These are phyloP conservation scores for Drymodes brunneopygia DNA, from an alignment of 2,113 vertebrate genomes.

Conservation along the genomic window DNA sequence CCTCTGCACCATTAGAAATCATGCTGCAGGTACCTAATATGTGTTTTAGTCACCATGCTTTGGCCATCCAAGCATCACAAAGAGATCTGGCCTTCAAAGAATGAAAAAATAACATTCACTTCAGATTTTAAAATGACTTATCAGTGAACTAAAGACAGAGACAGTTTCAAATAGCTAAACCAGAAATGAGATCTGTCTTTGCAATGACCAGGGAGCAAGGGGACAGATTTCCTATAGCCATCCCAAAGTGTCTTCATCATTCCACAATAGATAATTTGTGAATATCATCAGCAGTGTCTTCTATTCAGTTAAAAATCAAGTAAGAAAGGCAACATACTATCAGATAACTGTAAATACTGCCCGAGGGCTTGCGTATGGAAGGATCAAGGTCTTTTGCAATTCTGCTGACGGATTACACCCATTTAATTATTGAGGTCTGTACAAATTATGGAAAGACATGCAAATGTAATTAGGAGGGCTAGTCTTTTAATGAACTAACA, in stretches of 20 bases:
- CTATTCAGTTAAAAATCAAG: conserved; percentile 36
- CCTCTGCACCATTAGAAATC: neutral
- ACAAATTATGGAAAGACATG: conserved; percentile 31
- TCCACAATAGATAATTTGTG: neutral
- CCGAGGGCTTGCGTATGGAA: neutral
- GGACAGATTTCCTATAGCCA: neutral
- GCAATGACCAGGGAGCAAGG: neutral
- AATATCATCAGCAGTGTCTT: neutral
- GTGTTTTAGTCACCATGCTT: neutral
- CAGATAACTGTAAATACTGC: conserved; percentile 9
- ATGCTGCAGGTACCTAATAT: neutral
- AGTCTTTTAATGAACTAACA: conserved; percentile 30
- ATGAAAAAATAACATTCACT: neutral
- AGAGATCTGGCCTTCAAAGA: neutral
- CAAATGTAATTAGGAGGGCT: conserved; percentile 1
- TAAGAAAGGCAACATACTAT: neutral
- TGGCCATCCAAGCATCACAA: neutral
- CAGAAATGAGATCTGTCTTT: neutral
- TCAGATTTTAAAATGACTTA: neutral
- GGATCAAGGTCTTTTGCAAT: conserved; percentile 5
- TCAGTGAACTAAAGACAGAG: neutral
- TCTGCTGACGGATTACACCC: conserved; percentile 23
- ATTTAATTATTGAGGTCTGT: conserved; percentile 38
- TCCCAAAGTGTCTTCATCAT: neutral
- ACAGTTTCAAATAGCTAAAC: neutral